Conservation (phyloP, 2,797 vertebrate genomes). For the Ceryle rudis region DNA sequence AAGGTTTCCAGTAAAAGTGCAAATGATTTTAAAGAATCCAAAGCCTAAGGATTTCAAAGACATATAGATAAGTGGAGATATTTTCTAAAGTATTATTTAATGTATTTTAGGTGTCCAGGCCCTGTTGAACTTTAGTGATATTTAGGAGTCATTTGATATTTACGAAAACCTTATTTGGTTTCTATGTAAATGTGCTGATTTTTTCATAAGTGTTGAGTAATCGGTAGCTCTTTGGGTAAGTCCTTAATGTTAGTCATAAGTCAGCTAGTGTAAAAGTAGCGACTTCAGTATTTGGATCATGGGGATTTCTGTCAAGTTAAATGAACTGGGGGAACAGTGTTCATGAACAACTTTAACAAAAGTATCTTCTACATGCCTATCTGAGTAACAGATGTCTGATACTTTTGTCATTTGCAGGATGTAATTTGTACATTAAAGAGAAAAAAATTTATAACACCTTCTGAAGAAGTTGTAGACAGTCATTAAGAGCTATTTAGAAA, state of each 20-base stretch:
- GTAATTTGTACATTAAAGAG: background rate
- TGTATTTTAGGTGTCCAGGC: background rate
- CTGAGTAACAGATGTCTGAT: background rate
- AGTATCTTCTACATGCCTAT: background rate
- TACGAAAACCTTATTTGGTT: background rate
- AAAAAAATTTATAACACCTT: fast-evolving
- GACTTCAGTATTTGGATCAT: background rate
- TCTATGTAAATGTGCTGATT: background rate
- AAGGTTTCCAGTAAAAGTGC: background rate
- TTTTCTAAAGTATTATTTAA: background rate
- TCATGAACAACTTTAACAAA: background rate
- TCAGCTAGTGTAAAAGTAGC: background rate
- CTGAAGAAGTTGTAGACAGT: background rate
- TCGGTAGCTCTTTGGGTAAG: background rate
- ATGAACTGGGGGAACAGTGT: background rate
- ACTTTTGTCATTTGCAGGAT: background rate
- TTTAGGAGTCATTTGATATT: background rate
- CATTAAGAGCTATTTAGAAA: background rate
- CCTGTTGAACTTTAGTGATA: background rate
- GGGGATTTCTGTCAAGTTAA: background rate
- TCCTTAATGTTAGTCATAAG: background rate
- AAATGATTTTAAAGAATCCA: background rate
- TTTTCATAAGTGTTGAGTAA: background rate
- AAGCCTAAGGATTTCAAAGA: background rate
- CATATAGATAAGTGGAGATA: background rate